Evolutionary conservation across 1,140 invertebrate genomes (phyloP).

Genomic region (Anoplophora glabripennis): DNA sequence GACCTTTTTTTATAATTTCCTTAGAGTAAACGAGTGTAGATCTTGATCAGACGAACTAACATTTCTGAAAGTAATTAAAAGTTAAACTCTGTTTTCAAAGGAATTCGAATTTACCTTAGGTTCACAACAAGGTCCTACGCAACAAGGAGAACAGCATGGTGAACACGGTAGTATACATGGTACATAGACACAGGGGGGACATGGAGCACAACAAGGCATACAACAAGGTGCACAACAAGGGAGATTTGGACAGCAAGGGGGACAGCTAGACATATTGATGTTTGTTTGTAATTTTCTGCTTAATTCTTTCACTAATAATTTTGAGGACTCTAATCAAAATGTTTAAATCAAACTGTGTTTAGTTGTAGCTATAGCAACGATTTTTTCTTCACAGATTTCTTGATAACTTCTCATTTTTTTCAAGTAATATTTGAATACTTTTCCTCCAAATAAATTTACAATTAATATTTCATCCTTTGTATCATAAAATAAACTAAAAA

Average conservation of each 20-base stretch:
- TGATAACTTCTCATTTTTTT: too few species aligned
- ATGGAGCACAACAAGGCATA: slow-evolving; percentile 27
- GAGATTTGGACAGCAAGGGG: slow-evolving; percentile 5
- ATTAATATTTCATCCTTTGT: too few species aligned
- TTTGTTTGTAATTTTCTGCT: slow-evolving; percentile 7
- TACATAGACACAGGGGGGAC: slow-evolving; percentile 22
- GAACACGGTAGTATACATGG: slow-evolving; percentile 16
- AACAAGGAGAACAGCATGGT: slow-evolving; percentile 24
- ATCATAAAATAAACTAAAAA: too few species aligned
- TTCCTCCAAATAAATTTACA: too few species aligned
- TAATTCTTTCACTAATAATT: slow-evolving; percentile 21
- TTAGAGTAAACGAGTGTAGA: not conserved
- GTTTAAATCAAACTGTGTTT: not conserved
- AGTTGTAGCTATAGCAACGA: slow-evolving; percentile 11
- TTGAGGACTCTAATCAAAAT: slow-evolving; percentile 8
- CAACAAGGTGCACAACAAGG: slow-evolving; percentile 27
- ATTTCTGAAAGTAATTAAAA: not conserved
- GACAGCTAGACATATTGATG: slow-evolving; percentile 25
- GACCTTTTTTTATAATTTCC: not conserved
- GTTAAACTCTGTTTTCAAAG: not conserved
- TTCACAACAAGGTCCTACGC: slow-evolving; percentile 12
- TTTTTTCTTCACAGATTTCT: too few species aligned
- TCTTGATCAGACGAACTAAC: not conserved
- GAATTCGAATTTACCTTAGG: not conserved
- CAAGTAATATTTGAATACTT: too few species aligned